A percentile compares a stretch with the other conserved stretches of the same genome.
These are phyloP conservation scores for Drosophila recens DNA, from an alignment of 2,888 invertebrate species.

Conservation along the genomic window DNA sequence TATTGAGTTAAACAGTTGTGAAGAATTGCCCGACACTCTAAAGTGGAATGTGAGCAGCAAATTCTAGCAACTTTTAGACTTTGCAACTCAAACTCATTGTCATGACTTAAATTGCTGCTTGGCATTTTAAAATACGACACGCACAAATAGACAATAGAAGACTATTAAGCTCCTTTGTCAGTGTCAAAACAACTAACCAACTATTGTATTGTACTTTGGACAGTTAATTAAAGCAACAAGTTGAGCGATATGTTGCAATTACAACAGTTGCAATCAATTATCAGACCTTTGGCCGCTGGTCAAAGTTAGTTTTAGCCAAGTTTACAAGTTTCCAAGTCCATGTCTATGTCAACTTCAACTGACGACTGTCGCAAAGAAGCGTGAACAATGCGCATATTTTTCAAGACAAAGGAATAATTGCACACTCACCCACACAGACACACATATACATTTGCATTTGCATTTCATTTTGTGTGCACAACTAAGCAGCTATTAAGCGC, in stretches of 20 bases:
- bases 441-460: not conserved
- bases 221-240: slow-evolving; percentile 64
- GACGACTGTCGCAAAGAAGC: slow-evolving; percentile 32
- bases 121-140: slow-evolving; percentile 59
- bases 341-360: slow-evolving; percentile 31
- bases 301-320: slow-evolving; percentile 31
- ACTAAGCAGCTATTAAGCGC: slow-evolving; percentile 71
- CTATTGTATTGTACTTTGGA: slow-evolving; percentile 15
- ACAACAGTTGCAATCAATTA: slow-evolving; percentile 18
- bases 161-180: slow-evolving; percentile 59
- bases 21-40: slow-evolving; percentile 37
- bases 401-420: slow-evolving; percentile 73
- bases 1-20: slow-evolving; percentile 77
- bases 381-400: slow-evolving; percentile 42
- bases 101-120: slow-evolving; percentile 76
- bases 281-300: slow-evolving; percentile 30
- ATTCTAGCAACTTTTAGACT: slow-evolving; percentile 48
- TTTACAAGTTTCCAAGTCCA: not conserved
- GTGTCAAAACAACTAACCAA: slow-evolving; percentile 40
- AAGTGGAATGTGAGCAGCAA: slow-evolving; percentile 65
- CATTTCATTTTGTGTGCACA: slow-evolving; percentile 35
- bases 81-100: slow-evolving; percentile 36
- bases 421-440: slow-evolving; percentile 39
- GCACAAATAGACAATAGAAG: slow-evolving; percentile 60
- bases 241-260: slow-evolving; percentile 34